Conservation (phyloP, 2,888 invertebrate genomes). For the Caenorhabditis doughertyi region DNA sequence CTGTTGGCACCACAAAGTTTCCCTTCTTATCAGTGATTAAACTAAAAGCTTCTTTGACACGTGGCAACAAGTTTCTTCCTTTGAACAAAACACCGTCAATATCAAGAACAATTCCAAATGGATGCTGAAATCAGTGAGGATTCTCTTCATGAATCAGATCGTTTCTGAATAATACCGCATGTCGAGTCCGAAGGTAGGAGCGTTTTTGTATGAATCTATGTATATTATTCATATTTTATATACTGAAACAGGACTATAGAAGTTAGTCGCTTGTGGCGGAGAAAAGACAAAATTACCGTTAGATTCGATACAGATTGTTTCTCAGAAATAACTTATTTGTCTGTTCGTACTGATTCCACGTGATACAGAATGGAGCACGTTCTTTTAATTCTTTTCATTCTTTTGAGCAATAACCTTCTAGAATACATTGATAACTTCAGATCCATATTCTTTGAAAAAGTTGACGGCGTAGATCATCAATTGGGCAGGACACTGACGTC, state of each 20-base stretch:
- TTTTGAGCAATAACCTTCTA: too few relatives aligned
- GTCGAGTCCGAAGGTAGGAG: constrained; percentile 42
- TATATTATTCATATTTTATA: constrained; percentile 50
- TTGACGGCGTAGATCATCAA: too few relatives aligned
- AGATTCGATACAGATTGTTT: not conserved
- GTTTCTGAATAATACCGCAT: constrained; percentile 13
- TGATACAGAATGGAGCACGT: too few relatives aligned
- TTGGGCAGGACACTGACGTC: too few relatives aligned
- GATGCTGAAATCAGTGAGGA: constrained; percentile 46
- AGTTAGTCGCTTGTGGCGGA: not conserved
- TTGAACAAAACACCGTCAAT: constrained; percentile 88
- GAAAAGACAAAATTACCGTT: not conserved
- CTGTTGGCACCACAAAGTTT: constrained; percentile 86
- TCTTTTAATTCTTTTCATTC: too few relatives aligned
- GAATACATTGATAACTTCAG: too few relatives aligned
- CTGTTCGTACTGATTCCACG: too few relatives aligned
- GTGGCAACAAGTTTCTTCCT: constrained; percentile 86
- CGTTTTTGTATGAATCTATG: constrained; percentile 58
- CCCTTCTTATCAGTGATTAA: constrained; percentile 85
- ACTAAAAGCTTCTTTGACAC: constrained; percentile 86
- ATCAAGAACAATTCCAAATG: constrained; percentile 87
- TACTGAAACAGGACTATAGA: not conserved
- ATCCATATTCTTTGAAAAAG: too few relatives aligned
- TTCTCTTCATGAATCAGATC: not conserved
- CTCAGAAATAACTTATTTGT: too few relatives aligned